Percentiles rank a stretch among this genome's conserved stretches.
Conservation (phyloP, 2,113 vertebrate genomes). For the Talpa occidentalis region DNA sequence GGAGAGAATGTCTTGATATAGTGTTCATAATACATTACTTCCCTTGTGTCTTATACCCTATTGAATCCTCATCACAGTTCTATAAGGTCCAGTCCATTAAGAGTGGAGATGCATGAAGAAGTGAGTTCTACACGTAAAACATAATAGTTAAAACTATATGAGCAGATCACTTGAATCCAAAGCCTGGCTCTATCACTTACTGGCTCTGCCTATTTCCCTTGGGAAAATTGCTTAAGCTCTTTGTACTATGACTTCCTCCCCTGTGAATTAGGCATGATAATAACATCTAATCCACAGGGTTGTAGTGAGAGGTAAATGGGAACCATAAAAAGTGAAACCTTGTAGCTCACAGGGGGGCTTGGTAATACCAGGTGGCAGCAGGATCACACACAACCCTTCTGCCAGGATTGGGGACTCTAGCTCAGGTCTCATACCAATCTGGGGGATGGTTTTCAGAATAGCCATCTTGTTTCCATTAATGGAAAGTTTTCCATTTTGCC, state of each 20-base stretch:
- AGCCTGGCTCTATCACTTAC: background rate
- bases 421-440: background rate
- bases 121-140: background rate
- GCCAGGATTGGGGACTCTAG: background rate
- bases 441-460: background rate
- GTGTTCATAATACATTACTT: background rate
- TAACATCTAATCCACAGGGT: background rate
- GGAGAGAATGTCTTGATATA: background rate
- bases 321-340: background rate
- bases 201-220: background rate
- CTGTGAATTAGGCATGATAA: background rate
- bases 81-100: background rate
- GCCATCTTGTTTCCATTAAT: background rate
- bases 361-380: background rate
- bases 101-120: background rate
- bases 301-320: background rate
- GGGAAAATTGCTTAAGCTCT: background rate
- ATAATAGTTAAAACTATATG: background rate
- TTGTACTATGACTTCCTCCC: background rate
- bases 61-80: background rate
- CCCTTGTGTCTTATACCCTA: background rate
- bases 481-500: background rate
- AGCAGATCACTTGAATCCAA: background rate
- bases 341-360: background rate
- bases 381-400: background rate